Conservation (phyloP, 1,140 invertebrate species). For the Drosophila sproati region DNA sequence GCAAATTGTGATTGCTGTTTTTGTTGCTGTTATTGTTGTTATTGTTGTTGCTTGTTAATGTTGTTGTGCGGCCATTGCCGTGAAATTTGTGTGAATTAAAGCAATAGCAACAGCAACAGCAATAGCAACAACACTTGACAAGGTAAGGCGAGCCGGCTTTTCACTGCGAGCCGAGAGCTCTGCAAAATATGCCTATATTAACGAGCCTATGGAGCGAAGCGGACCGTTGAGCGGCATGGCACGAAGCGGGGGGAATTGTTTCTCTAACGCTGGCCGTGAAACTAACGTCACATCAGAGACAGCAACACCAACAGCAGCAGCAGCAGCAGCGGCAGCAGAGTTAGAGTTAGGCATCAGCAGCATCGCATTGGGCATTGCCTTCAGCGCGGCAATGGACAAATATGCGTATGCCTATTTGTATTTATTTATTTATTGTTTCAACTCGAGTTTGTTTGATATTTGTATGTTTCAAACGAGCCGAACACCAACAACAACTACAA, state of each 20-base stretch:
- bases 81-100: conserved; percentile 80
- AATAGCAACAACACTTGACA: conserved; percentile 47
- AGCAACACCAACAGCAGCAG: conserved; percentile 16
- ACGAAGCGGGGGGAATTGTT: conserved; percentile 26
- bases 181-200: conserved; percentile 70
- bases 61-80: conserved; percentile 64
- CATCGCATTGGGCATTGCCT: conserved; percentile 51
- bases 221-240: not conserved
- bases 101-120: conserved; percentile 27
- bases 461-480: conserved; percentile 45
- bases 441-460: conserved; percentile 51
- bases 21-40: conserved; percentile 38
- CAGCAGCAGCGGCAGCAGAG: conserved; percentile 31
- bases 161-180: conserved; percentile 51
- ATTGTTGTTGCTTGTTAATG: conserved; percentile 21
- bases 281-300: conserved; percentile 39
- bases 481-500: conserved; percentile 11
- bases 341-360: not conserved
- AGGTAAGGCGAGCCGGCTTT: conserved; percentile 59
- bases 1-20: conserved; percentile 47
- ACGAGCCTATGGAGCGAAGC: not conserved
- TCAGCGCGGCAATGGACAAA: conserved; percentile 52
- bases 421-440: conserved; percentile 70
- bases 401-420: conserved; percentile 52
- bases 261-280: conserved; percentile 64